These are phyloP conservation scores for Marronus borbonicus DNA, from an alignment of 2,888 invertebrate species.

Conservation along the genomic window DNA sequence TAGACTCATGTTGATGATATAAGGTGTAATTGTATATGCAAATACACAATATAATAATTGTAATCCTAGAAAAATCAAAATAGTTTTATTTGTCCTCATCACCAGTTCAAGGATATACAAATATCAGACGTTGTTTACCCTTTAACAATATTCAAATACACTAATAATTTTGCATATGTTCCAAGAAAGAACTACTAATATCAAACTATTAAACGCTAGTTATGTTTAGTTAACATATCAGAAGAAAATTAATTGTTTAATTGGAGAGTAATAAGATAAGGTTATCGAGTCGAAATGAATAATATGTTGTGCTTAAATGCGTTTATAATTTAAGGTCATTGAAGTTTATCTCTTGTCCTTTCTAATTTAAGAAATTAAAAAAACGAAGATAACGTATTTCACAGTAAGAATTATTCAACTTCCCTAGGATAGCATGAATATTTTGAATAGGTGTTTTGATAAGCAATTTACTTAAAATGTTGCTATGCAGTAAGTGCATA, in stretches of 20 bases:
- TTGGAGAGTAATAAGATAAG: constrained; percentile 23
- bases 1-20: constrained; percentile 20
- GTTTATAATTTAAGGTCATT: constrained; percentile 39
- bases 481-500: too few relatives aligned
- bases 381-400: constrained; percentile 1
- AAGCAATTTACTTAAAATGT: too few relatives aligned
- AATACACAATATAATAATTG: background rate
- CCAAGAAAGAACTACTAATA: too few relatives aligned
- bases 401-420: background rate
- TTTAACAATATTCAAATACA: background rate
- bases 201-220: constrained; percentile 4
- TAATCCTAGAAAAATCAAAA: constrained; percentile 17
- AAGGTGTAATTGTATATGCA: background rate
- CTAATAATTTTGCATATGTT: too few relatives aligned
- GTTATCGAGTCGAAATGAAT: constrained; percentile 9
- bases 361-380: constrained; percentile 10
- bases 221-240: background rate
- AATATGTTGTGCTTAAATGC: constrained; percentile 8
- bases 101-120: background rate
- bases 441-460: background rate
- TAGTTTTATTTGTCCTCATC: constrained; percentile 5
- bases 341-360: constrained; percentile 32
- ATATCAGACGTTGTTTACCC: constrained; percentile 1
- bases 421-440: background rate
- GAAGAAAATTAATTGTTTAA: constrained; percentile 36